Base-by-base conservation (phyloP, 2,113 vertebrate genomes). In the Hydrolagus affinis region DNA sequence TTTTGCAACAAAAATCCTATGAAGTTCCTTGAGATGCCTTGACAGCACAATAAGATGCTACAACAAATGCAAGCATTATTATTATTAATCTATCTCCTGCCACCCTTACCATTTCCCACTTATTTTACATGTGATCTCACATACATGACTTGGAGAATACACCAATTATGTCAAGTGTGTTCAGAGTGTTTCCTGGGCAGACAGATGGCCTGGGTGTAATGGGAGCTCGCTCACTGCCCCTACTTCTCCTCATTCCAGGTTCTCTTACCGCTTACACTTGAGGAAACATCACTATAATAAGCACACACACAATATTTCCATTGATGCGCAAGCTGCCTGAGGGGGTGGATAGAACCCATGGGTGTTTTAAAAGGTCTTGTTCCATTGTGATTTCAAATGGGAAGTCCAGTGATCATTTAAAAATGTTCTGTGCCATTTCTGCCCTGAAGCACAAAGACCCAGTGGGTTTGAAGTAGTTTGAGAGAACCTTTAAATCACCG, bases 311-410 rank as follows among this genome's bases (percentile, higher is more conserved):
- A 83, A 1, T 8, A 4, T 19, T 66, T 66, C 17, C 17, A 25
- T 17, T 30, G 77, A 30, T 25, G 15, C 3, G 64, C 32, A 83
- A 83, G 17, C 14, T 64, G 19, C 78, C 60, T 19, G 60, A 83
- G 25, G 77, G 14, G 17, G 19, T 10, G 60, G 3, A 25, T 57
- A 19, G 28, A 17, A 0, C 78, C 62, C 78, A 32, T 12, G 78
- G 62, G 25, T 66, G 60, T 83, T 30, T 80, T 80, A 80, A 80
- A 80, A 80, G 76, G 57, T 44, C 57, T 32, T n/a, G 11, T 14
- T 1, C 8, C 17, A 8, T 21, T 19, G 28, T 32, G 25, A 30
- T 32, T 83, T 83, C 12, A 66, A 28, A 32, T 68, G 9, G 25
- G 66, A 83, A 68, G 60, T 66, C 78, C 21, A 66, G 60, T 28